These are phyloP conservation scores for Oxyura jamaicensis DNA, from an alignment of 2,113 vertebrate genomes.

Conservation along the genomic window DNA sequence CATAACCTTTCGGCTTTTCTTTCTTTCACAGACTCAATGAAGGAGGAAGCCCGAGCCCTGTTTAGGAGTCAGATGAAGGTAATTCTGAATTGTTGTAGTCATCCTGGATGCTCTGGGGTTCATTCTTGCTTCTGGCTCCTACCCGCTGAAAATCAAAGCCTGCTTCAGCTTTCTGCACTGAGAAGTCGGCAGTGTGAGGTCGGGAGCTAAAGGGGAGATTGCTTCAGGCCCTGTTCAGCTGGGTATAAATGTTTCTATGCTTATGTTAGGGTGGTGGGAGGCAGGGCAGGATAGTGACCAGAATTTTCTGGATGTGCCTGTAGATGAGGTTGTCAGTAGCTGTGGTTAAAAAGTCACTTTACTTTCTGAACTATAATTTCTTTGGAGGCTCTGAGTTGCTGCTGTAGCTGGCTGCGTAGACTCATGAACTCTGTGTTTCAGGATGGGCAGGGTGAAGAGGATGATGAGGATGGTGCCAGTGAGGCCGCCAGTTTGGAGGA, in stretches of 20 bases:
- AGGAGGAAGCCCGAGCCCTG: conserved; percentile 91
- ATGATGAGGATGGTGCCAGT: conserved; percentile 94
- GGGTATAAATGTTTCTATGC: not conserved
- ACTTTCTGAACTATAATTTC: not conserved
- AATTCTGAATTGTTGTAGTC: conserved; percentile 53
- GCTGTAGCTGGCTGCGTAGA: not conserved
- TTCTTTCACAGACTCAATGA: conserved; percentile 83
- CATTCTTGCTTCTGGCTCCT: not conserved
- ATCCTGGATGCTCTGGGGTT: not conserved
- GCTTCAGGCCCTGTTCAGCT: not conserved
- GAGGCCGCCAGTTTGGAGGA: conserved; percentile 94
- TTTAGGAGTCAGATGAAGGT: conserved; percentile 93
- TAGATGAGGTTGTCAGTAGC: not conserved
- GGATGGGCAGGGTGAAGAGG: conserved; percentile 91
- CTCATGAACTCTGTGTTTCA: conserved; percentile 67
- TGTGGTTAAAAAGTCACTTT: not conserved
- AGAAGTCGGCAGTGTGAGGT: not conserved
- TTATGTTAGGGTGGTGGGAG: not conserved
- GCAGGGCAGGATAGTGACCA: not conserved
- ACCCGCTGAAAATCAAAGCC: not conserved
- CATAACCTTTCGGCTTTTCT: conserved; percentile 52
- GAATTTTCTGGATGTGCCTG: not conserved
- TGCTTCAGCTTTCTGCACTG: not conserved
- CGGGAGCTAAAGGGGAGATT: not conserved
- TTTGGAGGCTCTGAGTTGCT: not conserved